Evolutionary conservation across 2,113 vertebrate species (phyloP), one percentile per base, ranked within the genome.

Genomic region (Hucho hucho): DNA sequence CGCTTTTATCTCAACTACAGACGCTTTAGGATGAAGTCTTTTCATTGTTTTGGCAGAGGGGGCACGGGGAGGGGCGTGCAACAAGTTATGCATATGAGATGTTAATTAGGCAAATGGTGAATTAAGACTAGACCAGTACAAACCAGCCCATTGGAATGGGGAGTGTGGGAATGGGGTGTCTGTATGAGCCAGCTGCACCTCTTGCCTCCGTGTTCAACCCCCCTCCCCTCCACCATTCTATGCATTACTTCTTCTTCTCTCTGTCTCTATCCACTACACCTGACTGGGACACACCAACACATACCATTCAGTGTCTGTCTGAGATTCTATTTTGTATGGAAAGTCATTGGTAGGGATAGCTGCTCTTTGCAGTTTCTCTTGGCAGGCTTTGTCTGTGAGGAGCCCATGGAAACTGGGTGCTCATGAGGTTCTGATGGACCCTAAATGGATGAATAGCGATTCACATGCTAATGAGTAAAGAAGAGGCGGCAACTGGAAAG

Each of bases 61-160:
- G 24, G 29, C 1, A 47, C 59, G 65, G 58, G 47, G 29, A 58
- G 14, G 71, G 59, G 74, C 93, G 94, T 78, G 95, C 94, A 96
- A 96, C 95, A 95, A 96, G 95, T 96, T 96, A 98, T 98, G 96
- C 95, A 98, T 95, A 98, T 97, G 92, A 96, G 93, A 98, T 98
- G 96, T 95, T 97, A 98, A 98, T 96, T 95, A 96, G 94, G 91
- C 84, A 90, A 95, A 94, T 93, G 94, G 93, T 95, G 94, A 95
- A 93, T 95, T 95, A 94, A 13, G 95, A 94, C 94, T 94, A 94
- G 93, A 94, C 91, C 93, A 94, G 94, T 95, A 95, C 94, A 95
- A 94, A 96, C 94, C 93, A 93, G 93, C 91, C 88, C 88, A 93
- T 93, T 96, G 94, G 94, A 95, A 94, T 92, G 93, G 91, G 37